Evolutionary conservation across 1,140 invertebrate species (phyloP).

Genomic region (Stenopsyche tienmushanensis): DNA sequence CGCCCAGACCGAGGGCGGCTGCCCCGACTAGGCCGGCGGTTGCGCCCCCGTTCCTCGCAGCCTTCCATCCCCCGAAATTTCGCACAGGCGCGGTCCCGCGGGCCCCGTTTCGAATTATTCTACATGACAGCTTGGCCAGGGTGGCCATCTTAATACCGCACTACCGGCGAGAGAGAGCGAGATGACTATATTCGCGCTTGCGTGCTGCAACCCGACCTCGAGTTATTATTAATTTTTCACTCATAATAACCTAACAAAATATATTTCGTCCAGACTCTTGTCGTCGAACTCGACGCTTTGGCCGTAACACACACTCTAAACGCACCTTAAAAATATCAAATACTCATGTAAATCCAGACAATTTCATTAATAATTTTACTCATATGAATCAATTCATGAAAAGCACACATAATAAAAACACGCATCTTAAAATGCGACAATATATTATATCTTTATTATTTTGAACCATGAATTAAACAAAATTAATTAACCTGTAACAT

Average conservation of each 20-base stretch:
- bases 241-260: not conserved
- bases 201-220: not conserved
- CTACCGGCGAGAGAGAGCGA: constrained; percentile 25
- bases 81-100: not conserved
- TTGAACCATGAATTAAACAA: no score
- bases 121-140: constrained; percentile 35
- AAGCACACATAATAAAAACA: no score
- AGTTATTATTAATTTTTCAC: not conserved
- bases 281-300: not conserved
- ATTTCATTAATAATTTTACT: not conserved
- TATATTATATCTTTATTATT: no score
- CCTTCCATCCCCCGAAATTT: constrained; percentile 21
- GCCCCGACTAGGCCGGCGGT: not conserved
- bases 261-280: not conserved
- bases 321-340: no score
- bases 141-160: constrained; percentile 38
- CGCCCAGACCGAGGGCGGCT: not conserved
- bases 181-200: constrained; percentile 7
- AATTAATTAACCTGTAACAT: no score
- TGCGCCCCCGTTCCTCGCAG: not conserved
- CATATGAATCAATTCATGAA: not conserved
- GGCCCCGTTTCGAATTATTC: constrained; percentile 34
- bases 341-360: no score
- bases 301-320: no score
- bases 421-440: no score